These are phyloP conservation scores for Drosophila ironensis DNA, from an alignment of 1,140 invertebrate genomes.

Conservation along the genomic window DNA sequence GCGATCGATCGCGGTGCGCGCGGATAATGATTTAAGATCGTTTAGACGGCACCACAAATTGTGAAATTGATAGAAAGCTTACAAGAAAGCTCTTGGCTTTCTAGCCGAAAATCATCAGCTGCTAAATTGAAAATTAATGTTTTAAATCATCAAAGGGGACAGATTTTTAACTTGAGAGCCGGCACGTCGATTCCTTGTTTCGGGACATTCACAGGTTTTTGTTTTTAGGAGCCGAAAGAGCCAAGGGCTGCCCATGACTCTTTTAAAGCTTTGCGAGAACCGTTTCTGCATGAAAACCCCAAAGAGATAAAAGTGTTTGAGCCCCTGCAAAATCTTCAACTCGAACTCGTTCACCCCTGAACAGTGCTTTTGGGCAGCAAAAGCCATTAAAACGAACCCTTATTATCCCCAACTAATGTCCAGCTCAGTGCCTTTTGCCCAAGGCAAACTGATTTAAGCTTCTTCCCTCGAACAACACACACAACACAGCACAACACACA, in stretches of 20 bases:
- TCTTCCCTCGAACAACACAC: constrained; percentile 18
- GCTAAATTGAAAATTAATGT: no score
- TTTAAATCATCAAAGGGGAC: no score
- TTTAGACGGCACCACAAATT: not conserved
- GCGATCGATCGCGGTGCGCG: not conserved
- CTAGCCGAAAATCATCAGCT: no score
- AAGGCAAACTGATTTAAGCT: constrained; percentile 66
- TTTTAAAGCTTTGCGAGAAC: no score
- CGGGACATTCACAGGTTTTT: no score
- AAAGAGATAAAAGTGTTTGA: no score
- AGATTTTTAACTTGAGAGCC: no score
- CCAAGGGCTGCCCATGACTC: no score
- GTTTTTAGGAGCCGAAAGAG: no score
- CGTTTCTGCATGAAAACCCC: no score
- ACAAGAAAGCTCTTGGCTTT: not conserved
- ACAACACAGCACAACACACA: no score
- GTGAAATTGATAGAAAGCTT: not conserved
- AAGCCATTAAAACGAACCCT: constrained; percentile 47
- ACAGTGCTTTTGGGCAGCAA: constrained; percentile 2
- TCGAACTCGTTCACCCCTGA: constrained; percentile 15
- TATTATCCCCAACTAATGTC: constrained; percentile 47
- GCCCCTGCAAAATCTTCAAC: not conserved
- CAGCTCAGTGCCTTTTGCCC: constrained; percentile 19
- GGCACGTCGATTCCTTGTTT: no score
- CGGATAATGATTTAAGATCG: not conserved